Conservation (phyloP, 2,797 vertebrate species). For the Rallus crepitans region DNA sequence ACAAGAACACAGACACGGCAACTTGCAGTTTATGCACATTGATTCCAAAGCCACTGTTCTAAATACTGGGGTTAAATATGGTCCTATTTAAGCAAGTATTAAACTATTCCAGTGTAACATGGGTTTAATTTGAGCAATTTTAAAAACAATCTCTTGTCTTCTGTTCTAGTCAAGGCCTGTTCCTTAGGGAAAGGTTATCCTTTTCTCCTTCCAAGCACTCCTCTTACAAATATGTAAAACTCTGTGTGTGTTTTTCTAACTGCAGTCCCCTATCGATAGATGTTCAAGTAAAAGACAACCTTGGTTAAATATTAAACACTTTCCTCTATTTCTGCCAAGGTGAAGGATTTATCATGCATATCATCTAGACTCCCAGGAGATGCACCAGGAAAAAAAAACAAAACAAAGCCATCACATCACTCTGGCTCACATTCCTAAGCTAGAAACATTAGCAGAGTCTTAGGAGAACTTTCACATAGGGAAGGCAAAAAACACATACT, state of each 20-base stretch:
- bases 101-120: background rate
- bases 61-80: background rate
- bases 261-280: background rate
- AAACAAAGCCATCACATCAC: background rate
- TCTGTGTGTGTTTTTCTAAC: background rate
- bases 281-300: conserved; percentile 32
- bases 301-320: conserved; percentile 66
- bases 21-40: background rate
- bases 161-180: background rate
- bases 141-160: background rate
- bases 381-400: background rate
- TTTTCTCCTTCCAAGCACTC: conserved; percentile 8
- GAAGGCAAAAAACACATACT: background rate
- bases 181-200: conserved; percentile 13
- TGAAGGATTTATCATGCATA: conserved; percentile 29
- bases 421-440: background rate
- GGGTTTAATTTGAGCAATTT: background rate
- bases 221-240: background rate
- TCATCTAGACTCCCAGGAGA: conserved; percentile 7
- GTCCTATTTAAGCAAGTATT: background rate
- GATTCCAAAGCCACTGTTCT: background rate
- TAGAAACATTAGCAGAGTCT: background rate
- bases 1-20: rapidly evolving
- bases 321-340: conserved; percentile 37
- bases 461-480: background rate